phyloP scores from a whole-genome alignment of 2,888 invertebrate genomes.

The Cyclophora punctaria region DNA sequence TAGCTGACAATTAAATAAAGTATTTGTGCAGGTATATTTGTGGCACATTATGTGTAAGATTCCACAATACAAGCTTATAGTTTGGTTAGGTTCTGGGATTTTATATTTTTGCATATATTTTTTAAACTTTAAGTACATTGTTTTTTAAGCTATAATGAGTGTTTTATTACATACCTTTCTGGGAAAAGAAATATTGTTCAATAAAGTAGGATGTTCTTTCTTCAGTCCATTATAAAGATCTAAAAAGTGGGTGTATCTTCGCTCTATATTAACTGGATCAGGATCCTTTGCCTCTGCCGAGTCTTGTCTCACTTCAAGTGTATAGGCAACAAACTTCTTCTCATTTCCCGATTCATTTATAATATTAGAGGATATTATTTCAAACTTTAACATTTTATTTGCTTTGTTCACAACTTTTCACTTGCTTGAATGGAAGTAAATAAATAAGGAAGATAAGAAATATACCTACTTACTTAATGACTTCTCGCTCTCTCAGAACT shows the following conservation, averaged over 20 bases:
- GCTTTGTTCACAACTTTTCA: no score
- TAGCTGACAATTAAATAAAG: no score
- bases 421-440: no score
- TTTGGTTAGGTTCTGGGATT: no score
- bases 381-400: conserved; percentile 69
- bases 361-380: conserved; percentile 80
- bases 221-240: conserved; percentile 78
- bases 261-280: conserved; percentile 78
- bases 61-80: no score
- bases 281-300: conserved; percentile 67
- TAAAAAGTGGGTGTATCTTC: conserved; percentile 83
- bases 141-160: neutral
- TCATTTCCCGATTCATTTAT: conserved; percentile 75
- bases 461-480: no score
- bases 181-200: conserved; percentile 77
- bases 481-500: no score
- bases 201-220: conserved; percentile 71
- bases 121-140: neutral
- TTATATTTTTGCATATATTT: no score
- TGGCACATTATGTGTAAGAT: no score
- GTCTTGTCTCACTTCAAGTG: conserved; percentile 77
- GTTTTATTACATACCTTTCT: conserved; percentile 70
- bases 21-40: no score
- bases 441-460: no score
- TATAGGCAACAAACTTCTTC: conserved; percentile 82